phyloP scores from a whole-genome alignment of 2,888 invertebrate species.

The Oxystoma pomonae region DNA sequence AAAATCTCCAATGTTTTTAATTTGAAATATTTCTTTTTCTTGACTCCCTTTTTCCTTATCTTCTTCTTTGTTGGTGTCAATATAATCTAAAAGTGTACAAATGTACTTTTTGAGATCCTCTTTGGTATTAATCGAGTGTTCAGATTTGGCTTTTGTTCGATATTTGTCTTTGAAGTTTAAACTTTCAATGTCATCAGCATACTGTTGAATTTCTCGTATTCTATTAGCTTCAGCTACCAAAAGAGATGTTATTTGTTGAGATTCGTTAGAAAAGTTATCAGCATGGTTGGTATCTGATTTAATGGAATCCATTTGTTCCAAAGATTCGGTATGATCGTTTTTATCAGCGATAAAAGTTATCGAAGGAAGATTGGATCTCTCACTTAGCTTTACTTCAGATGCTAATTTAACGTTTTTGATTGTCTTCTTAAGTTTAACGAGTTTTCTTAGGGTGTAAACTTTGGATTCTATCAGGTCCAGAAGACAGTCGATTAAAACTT shows the following conservation, averaged over 20 bases:
- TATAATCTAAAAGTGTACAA: conserved; percentile 15
- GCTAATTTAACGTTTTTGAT: conserved; percentile 20
- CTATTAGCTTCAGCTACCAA: not conserved
- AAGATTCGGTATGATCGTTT: not conserved
- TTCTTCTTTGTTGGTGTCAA: conserved; percentile 3
- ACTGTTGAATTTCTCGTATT: conserved; percentile 1
- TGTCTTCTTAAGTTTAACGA: conserved; percentile 25
- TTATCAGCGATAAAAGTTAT: not conserved
- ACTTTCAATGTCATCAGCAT: conserved; percentile 6
- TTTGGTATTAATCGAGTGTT: not conserved
- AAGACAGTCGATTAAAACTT: conserved; percentile 23
- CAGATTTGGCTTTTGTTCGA: not conserved
- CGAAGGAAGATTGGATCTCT: not conserved
- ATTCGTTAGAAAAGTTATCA: not conserved
- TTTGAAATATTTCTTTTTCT: not conserved
- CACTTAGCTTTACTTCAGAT: not conserved
- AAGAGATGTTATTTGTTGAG: not conserved
- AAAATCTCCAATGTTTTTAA: not conserved
- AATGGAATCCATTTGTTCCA: not conserved
- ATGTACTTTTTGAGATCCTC: conserved; percentile 17
- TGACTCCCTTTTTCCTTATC: not conserved
- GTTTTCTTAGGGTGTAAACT: conserved; percentile 22
- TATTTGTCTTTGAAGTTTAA: conserved; percentile 9
- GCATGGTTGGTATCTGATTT: not conserved
- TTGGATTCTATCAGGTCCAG: conserved; percentile 27